Conservation (phyloP, 2,113 vertebrate genomes). For the Sula dactylatra region DNA sequence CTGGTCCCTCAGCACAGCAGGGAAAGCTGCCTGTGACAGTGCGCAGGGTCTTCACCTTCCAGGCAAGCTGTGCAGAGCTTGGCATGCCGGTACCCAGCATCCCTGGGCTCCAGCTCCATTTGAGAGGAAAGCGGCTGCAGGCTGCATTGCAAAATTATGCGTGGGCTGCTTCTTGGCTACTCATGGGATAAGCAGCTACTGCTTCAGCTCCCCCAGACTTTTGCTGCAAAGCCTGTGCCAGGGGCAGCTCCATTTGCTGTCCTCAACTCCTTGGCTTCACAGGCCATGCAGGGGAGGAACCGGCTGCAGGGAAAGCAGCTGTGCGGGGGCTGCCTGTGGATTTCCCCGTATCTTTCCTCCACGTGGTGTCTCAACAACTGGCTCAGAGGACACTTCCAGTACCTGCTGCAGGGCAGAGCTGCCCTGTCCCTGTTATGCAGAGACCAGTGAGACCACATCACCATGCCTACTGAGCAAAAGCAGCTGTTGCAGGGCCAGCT, state of each 20-base stretch:
- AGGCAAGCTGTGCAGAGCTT: neutral
- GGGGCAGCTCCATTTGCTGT: neutral
- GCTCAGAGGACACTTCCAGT: neutral
- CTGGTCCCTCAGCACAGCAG: neutral
- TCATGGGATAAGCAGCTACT: constrained; percentile 36
- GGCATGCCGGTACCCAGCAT: accelerated
- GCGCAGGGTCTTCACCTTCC: accelerated
- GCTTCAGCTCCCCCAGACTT: constrained; percentile 16
- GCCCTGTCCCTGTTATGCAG: neutral
- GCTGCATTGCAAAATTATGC: constrained; percentile 11
- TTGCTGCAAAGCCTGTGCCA: constrained; percentile 9
- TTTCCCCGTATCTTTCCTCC: neutral
- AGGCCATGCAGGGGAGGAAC: neutral
- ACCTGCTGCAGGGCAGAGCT: neutral
- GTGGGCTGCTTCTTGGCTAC: constrained; percentile 43
- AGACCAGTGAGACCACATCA: neutral
- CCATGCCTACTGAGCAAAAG: neutral
- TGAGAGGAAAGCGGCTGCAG: constrained; percentile 12
- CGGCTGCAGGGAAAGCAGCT: neutral
- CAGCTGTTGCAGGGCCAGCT: neutral
- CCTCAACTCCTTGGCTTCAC: neutral
- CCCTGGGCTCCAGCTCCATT: neutral
- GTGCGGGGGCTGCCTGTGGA: neutral
- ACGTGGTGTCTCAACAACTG: neutral
- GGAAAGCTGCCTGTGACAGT: neutral